Evolutionary conservation across 2,113 vertebrate species (phyloP).

Genomic region (Muntiacus muntjak): DNA sequence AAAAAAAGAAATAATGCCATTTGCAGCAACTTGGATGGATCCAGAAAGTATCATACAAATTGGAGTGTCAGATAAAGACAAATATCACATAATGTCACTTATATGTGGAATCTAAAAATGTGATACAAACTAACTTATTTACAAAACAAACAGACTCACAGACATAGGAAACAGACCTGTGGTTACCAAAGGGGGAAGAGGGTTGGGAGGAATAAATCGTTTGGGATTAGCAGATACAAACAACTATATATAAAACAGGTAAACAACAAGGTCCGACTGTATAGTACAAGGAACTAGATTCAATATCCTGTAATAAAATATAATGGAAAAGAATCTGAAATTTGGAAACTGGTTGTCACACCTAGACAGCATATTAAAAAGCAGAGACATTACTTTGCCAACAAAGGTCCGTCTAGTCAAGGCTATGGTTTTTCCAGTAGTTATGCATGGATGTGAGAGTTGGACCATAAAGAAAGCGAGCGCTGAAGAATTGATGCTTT

Average conservation of each 20-base stretch:
- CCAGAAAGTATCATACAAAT: neutral
- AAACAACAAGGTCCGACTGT: neutral
- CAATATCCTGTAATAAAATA: neutral
- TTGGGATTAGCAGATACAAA: neutral
- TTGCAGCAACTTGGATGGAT: neutral
- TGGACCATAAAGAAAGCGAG: neutral
- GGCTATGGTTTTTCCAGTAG: neutral
- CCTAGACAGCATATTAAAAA: neutral
- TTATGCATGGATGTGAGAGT: neutral
- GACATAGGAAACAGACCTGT: neutral
- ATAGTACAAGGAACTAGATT: neutral
- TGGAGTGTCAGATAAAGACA: neutral
- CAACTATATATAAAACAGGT: neutral
- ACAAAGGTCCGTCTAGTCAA: neutral
- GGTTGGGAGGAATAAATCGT: neutral
- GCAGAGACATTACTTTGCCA: neutral
- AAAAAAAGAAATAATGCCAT: neutral
- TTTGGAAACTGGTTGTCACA: neutral
- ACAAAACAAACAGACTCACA: neutral
- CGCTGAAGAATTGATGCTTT: neutral
- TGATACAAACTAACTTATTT: neutral
- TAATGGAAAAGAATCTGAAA: neutral
- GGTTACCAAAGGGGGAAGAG: neutral
- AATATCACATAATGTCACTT: neutral
- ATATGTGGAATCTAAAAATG: neutral